phyloP scores from a whole-genome alignment of 2,113 vertebrate species.

The Puffinus mauretanicus region DNA sequence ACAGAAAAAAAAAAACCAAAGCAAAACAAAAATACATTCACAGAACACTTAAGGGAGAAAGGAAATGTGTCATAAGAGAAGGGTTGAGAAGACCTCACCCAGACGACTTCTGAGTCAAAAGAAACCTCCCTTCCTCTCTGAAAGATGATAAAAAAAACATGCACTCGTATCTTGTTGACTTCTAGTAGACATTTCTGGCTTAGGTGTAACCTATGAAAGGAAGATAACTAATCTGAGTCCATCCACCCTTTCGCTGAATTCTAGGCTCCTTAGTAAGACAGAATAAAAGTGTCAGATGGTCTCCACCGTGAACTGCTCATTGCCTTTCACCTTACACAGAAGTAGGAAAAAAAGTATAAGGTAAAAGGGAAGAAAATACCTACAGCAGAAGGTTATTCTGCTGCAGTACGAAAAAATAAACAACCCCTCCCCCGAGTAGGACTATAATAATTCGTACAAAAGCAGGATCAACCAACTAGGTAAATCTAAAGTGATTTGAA shows the following conservation, averaged over 20 bases:
- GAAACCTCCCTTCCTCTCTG: conserved; percentile 51
- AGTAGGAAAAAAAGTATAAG: background rate
- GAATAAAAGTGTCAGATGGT: background rate
- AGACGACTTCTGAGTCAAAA: conserved; percentile 16
- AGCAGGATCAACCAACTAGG: background rate
- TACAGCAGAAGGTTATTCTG: background rate
- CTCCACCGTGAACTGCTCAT: background rate
- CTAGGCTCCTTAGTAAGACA: background rate
- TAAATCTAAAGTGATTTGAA: background rate
- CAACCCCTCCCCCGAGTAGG: background rate
- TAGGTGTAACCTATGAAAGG: background rate
- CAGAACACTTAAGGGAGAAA: conserved; percentile 16
- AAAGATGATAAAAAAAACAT: conserved; percentile 45
- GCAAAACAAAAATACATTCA: conserved; percentile 20
- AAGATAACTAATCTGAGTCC: conserved; percentile 5
- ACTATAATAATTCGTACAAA: background rate
- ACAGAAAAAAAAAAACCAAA: background rate
- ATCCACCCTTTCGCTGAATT: background rate
- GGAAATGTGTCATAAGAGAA: conserved; percentile 60
- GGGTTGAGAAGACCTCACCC: conserved; percentile 53
- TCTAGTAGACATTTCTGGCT: background rate
- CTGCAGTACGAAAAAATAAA: background rate
- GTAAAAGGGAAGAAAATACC: background rate
- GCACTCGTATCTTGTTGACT: conserved; percentile 12
- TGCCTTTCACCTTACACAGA: background rate